Conservation (phyloP, 2,888 invertebrate genomes). For the Troides aeacus region DNA sequence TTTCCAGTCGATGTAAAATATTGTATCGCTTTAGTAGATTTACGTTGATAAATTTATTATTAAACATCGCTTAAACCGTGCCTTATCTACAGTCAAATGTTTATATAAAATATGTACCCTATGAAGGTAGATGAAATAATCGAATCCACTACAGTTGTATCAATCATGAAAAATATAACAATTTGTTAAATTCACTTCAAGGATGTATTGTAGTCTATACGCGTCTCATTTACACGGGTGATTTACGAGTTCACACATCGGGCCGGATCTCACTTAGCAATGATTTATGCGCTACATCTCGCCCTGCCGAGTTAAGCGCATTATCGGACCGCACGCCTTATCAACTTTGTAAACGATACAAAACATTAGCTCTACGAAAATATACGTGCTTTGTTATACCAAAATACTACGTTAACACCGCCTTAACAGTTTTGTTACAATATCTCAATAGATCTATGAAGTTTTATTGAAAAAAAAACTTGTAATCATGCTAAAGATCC, state of each 20-base stretch:
- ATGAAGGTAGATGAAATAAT: too few relatives aligned
- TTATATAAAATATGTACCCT: too few relatives aligned
- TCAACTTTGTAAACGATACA: conserved; percentile 67
- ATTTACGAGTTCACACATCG: conserved; percentile 78
- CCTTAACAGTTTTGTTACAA: background rate
- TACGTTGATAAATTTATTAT: too few relatives aligned
- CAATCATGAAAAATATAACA: background rate
- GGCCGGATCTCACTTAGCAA: conserved; percentile 75
- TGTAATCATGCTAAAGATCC: too few relatives aligned
- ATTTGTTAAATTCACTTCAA: conserved; percentile 37
- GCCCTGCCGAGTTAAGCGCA: conserved; percentile 71
- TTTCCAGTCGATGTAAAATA: too few relatives aligned
- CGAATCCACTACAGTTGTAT: too few relatives aligned
- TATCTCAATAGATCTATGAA: too few relatives aligned
- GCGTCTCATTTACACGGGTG: conserved; percentile 72
- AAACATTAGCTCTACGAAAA: conserved; percentile 36
- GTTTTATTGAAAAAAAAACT: too few relatives aligned
- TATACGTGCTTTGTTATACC: conserved; percentile 25
- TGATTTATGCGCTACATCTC: conserved; percentile 76
- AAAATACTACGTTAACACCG: conserved; percentile 8
- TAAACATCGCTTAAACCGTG: too few relatives aligned
- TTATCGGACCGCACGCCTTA: conserved; percentile 71
- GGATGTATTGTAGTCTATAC: conserved; percentile 62
- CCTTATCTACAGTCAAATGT: too few relatives aligned
- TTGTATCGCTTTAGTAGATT: too few relatives aligned